phyloP scores from a whole-genome alignment of 2,113 vertebrate genomes.

The Pholis gunnellus region DNA sequence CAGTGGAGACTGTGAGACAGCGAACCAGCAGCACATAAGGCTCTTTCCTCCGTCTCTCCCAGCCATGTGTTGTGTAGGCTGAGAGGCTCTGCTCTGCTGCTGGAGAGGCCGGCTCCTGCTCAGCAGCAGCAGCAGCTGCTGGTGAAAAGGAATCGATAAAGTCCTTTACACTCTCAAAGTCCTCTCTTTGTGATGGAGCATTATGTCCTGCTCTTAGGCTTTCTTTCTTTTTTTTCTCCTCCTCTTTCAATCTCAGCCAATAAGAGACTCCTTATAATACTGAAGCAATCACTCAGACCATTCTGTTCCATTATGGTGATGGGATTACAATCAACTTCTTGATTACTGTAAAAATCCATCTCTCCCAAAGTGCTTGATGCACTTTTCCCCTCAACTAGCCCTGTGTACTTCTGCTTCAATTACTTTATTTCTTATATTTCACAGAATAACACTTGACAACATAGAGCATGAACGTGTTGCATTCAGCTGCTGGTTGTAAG shows the following conservation, averaged over 20 bases:
- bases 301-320: not conserved
- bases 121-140: slow-evolving; percentile 23
- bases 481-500: slow-evolving; percentile 4
- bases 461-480: slow-evolving; percentile 22
- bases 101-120: slow-evolving; percentile 15
- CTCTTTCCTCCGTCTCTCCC: slow-evolving; percentile 45
- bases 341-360: not conserved
- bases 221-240: no score
- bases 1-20: slow-evolving; percentile 27
- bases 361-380: not conserved
- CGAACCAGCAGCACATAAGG: slow-evolving; percentile 29
- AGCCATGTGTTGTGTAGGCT: slow-evolving; percentile 59
- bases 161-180: slow-evolving; percentile 54
- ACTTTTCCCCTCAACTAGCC: not conserved
- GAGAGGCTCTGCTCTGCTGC: slow-evolving; percentile 30
- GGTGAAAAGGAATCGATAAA: slow-evolving; percentile 59
- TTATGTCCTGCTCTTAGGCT: slow-evolving; percentile 28
- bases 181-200: slow-evolving; percentile 60
- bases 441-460: not conserved
- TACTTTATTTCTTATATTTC: not conserved
- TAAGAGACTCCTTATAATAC: slow-evolving; percentile 15
- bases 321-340: slow-evolving; percentile 5
- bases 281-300: not conserved
- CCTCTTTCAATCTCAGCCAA: slow-evolving; percentile 3
- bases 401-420: not conserved